Conservation (phyloP, 2,797 vertebrate genomes). For the Pangasius larnaudii region DNA sequence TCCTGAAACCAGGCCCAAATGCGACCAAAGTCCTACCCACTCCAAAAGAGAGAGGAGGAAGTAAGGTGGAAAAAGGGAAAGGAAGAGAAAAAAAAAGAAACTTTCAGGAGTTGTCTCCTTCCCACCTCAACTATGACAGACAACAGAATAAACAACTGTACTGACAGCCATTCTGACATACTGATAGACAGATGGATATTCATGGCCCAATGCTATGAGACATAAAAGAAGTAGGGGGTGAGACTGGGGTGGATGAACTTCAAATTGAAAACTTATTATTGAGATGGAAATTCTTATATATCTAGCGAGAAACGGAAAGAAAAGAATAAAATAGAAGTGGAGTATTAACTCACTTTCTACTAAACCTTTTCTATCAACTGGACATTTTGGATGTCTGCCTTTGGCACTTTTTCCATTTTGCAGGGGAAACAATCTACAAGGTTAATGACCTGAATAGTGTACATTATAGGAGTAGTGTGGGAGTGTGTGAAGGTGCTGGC, state of each 20-base stretch:
- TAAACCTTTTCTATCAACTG: neutral
- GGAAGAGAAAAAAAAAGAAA: neutral
- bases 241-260: neutral
- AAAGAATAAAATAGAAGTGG: neutral
- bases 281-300: neutral
- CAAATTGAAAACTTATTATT: neutral
- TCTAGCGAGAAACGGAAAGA: neutral
- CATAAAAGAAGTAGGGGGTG: neutral
- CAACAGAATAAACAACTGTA: neutral
- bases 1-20: neutral
- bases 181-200: neutral
- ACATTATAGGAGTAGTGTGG: neutral
- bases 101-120: neutral
- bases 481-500: neutral
- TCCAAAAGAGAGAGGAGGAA: neutral
- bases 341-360: neutral
- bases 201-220: neutral
- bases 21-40: neutral
- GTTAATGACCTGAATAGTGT: conserved; percentile 3
- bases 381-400: neutral
- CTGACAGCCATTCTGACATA: neutral
- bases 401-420: neutral
- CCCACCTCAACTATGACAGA: neutral
- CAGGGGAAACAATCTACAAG: neutral
- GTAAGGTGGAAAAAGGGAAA: neutral